Conservation (phyloP, 2,113 vertebrate genomes). For the Caretta caretta region DNA sequence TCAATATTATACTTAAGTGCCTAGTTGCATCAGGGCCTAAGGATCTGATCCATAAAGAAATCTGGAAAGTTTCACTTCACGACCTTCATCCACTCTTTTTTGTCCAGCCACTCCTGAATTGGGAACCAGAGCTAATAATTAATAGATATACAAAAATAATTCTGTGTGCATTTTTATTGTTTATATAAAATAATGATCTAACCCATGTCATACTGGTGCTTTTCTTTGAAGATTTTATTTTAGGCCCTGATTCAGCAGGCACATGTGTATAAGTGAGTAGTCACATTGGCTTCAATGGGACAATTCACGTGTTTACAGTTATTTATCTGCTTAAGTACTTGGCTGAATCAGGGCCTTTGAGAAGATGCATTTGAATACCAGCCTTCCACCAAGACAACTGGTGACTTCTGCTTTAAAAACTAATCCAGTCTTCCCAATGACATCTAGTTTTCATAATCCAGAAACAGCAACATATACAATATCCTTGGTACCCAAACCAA, state of each 20-base stretch:
- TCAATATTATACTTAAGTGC: not conserved
- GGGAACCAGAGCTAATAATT: not conserved
- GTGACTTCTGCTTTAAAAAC: not conserved
- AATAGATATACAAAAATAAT: not conserved
- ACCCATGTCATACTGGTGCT: not conserved
- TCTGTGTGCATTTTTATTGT: not conserved
- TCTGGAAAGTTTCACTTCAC: not conserved
- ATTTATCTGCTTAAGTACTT: not conserved
- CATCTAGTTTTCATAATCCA: not conserved
- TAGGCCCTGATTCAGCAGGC: not conserved
- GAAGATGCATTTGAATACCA: not conserved
- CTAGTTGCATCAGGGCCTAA: not conserved
- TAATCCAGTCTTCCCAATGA: not conserved
- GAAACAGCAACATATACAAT: not conserved
- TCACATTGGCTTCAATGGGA: not conserved
- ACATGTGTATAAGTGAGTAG: not conserved
- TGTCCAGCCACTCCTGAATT: not conserved
- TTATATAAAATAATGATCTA: not conserved
- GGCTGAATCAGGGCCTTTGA: not conserved
- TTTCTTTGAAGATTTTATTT: not conserved
- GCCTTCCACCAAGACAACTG: not conserved
- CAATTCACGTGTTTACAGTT: not conserved
- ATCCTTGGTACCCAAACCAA: not conserved
- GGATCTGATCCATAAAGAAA: not conserved
- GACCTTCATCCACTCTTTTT: not conserved